A percentile compares a stretch with the other conserved stretches of the same genome.
Evolutionary conservation across 2,888 invertebrate species (phyloP).

Genomic region (Rosalia funebris): DNA sequence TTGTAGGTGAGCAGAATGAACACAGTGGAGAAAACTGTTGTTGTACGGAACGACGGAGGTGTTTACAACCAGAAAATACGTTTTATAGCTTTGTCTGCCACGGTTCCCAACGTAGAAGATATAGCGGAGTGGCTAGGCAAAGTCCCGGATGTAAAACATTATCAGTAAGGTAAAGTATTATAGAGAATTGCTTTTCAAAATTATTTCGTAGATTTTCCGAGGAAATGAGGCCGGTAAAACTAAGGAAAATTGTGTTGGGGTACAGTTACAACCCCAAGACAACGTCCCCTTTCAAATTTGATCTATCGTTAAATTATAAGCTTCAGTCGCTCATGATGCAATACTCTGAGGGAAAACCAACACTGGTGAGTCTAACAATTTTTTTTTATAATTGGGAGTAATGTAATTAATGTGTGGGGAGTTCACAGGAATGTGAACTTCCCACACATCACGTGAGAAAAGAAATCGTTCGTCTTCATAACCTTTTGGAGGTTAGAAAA

Average conservation of each 20-base stretch:
- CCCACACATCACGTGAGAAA: too few species aligned
- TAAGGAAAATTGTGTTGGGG: slow-evolving; percentile 78
- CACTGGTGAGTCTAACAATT: slow-evolving; percentile 69
- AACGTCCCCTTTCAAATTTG: slow-evolving; percentile 76
- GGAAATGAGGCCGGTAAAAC: slow-evolving; percentile 76
- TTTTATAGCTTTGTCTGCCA: slow-evolving; percentile 83
- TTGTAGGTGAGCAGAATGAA: slow-evolving; percentile 75
- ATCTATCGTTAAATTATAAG: slow-evolving; percentile 80
- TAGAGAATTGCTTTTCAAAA: background rate
- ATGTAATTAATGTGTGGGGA: too few species aligned
- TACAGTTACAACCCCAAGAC: slow-evolving; percentile 70
- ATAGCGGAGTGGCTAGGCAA: slow-evolving; percentile 77
- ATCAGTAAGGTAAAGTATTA: slow-evolving; percentile 62
- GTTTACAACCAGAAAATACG: slow-evolving; percentile 61
- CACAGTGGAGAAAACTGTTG: slow-evolving; percentile 68
- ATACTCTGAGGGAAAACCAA: slow-evolving; percentile 79
- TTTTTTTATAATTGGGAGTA: too few species aligned
- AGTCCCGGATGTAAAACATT: slow-evolving; percentile 64
- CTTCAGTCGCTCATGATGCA: slow-evolving; percentile 74
- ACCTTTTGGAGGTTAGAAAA: too few species aligned
- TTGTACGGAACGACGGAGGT: slow-evolving; percentile 8
- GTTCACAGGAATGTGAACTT: too few species aligned
- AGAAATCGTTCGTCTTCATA: too few species aligned
- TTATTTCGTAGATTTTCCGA: slow-evolving; percentile 71
- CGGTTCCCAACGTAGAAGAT: slow-evolving; percentile 81